Percentiles rank a stretch among this genome's conserved stretches.
phyloP scores from a whole-genome alignment of 1,140 invertebrate genomes.

The Apis cerana region DNA sequence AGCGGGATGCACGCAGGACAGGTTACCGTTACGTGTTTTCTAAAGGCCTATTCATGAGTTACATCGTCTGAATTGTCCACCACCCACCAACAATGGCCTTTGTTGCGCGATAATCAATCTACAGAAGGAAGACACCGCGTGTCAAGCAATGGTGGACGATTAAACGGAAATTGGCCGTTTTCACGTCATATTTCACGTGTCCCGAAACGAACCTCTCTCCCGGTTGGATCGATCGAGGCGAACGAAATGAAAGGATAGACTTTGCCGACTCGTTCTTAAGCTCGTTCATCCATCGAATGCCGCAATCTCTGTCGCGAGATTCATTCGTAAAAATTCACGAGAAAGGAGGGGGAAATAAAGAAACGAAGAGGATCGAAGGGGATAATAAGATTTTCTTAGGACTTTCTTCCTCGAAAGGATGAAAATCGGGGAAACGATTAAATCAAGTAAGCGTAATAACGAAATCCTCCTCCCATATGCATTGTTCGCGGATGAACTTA shows the following conservation, averaged over 20 bases:
- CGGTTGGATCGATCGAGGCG: slow-evolving; percentile 31
- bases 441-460: too few species aligned
- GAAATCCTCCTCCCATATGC: too few species aligned
- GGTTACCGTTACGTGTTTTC: slow-evolving; percentile 31
- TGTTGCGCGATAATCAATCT: slow-evolving; percentile 16
- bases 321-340: slow-evolving; percentile 60
- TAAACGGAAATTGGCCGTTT: not conserved
- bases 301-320: slow-evolving; percentile 45
- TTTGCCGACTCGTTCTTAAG: slow-evolving; percentile 56
- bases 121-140: not conserved
- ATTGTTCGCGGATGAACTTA: slow-evolving; percentile 55
- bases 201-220: slow-evolving; percentile 36
- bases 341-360: not conserved
- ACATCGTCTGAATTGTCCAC: slow-evolving; percentile 29
- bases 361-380: too few species aligned
- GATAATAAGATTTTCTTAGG: too few species aligned
- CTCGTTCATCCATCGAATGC: slow-evolving; percentile 58
- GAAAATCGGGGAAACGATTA: too few species aligned
- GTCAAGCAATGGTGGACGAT: not conserved
- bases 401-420: too few species aligned
- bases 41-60: slow-evolving; percentile 22
- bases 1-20: slow-evolving; percentile 10
- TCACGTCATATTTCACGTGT: not conserved
- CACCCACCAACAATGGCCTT: slow-evolving; percentile 25
- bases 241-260: slow-evolving; percentile 35